Evolutionary conservation across 2,113 vertebrate genomes (phyloP).

Genomic region (Oncorhynchus clarkii): DNA sequence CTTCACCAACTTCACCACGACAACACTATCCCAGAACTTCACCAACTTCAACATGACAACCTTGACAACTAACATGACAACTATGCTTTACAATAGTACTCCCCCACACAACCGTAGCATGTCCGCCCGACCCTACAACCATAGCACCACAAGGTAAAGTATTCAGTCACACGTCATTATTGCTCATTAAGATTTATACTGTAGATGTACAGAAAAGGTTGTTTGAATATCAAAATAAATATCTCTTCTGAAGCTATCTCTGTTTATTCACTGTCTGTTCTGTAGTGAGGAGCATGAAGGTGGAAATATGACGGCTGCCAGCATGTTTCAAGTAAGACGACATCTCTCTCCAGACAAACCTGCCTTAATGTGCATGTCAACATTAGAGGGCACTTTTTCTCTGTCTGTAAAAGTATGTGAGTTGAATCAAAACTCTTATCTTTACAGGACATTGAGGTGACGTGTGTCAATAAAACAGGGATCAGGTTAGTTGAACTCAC

Average conservation of each 20-base stretch:
- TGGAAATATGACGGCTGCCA: not conserved
- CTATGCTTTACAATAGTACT: not conserved
- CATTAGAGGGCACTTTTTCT: not conserved
- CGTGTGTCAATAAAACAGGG: conserved; percentile 27
- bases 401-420: not conserved
- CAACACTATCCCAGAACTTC: no score
- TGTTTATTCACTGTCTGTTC: no score
- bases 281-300: no score
- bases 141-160: no score
- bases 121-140: not conserved
- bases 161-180: no score
- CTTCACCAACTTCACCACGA: no score
- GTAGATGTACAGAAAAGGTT: no score
- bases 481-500: conserved; percentile 47
- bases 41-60: not conserved
- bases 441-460: conserved; percentile 48
- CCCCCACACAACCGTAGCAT: not conserved
- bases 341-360: not conserved
- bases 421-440: conserved; percentile 12
- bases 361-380: not conserved
- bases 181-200: no score
- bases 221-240: no score
- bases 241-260: no score
- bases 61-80: not conserved
- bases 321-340: not conserved